These are phyloP conservation scores for Aphodius granarius DNA, from an alignment of 2,888 invertebrate genomes.

Conservation along the genomic window DNA sequence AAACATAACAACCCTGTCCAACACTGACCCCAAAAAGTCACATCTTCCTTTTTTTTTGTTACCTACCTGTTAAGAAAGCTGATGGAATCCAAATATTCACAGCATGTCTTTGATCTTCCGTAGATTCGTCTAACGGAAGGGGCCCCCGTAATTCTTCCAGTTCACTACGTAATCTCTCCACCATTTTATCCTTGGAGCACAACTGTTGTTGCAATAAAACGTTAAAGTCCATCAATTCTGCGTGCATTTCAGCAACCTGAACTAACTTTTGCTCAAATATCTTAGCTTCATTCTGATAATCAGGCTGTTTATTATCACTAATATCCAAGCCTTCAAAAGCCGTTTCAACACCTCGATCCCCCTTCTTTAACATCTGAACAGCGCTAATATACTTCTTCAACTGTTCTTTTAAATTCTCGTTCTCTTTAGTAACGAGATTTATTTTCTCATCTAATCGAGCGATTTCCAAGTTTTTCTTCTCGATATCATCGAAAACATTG, in stretches of 20 bases:
- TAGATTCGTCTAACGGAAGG: constrained; percentile 55
- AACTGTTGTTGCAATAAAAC: constrained; percentile 75
- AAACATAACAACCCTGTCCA: too few species aligned
- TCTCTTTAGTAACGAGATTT: constrained; percentile 64
- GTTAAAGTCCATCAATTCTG: constrained; percentile 91
- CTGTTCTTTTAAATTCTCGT: constrained; percentile 81
- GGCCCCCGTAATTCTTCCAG: constrained; percentile 69
- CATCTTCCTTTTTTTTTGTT: background rate
- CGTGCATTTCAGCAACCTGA: constrained; percentile 94
- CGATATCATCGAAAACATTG: constrained; percentile 48
- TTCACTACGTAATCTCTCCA: constrained; percentile 65
- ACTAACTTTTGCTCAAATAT: constrained; percentile 85
- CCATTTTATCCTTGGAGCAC: constrained; percentile 62
- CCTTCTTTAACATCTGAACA: constrained; percentile 75
- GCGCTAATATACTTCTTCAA: constrained; percentile 84
- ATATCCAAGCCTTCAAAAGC: constrained; percentile 46
- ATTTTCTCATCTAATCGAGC: constrained; percentile 46
- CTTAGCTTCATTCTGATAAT: constrained; percentile 69
- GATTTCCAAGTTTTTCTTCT: constrained; percentile 49
- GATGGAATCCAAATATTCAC: constrained; percentile 88
- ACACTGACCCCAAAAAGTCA: too few species aligned
- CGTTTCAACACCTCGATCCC: constrained; percentile 49
- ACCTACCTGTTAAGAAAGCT: constrained; percentile 73
- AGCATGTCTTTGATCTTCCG: constrained; percentile 54
- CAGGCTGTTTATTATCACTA: constrained; percentile 49